Evolutionary conservation across 2,113 vertebrate genomes (phyloP), one percentile per base, ranked within the genome.

Genomic region (Chrysochloris asiatica): DNA sequence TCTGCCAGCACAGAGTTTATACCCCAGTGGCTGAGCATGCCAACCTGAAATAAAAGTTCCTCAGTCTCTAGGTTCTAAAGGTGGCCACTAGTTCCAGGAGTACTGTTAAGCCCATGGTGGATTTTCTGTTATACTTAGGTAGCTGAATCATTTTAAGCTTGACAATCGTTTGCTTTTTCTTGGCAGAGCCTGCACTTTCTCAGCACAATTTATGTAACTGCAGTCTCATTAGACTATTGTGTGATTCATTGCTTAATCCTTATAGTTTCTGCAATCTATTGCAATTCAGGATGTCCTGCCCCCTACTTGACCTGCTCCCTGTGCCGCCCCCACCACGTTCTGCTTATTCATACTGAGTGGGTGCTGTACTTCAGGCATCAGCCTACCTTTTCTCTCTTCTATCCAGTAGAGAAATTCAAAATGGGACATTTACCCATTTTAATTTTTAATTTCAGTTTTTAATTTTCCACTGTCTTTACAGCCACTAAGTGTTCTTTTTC

Each of bases 171-270:
- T 93, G 92, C 86, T 89, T 94, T 94, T 85, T 79, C 96, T 91
- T 95, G 95, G 95, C 94, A 91, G 86, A 94, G 89, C 69, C 81
- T 61, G 72, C 10, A 63, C 92, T 93, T 86, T 84, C 88, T 96
- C 94, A 95, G 96, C 96, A 82, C 86, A 92, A 80, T 92, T 95
- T 95, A 90, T 80, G 48, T 90, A 95, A 91, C 59, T 84, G 83
- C 92, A 94, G 72, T 90, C 92, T 95, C 94, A 92, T 95, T 95
- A 96, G 93, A 88, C 88, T 80, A 76, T n/a, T 69, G 87, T 86
- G 89, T 95, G 94, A 94, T 90, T 93, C 92, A 91, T 88, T 82
- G 84, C 91, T 76, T 91, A 83, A 89, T 71, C 63, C 93, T 78
- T 91, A 83, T 47, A 83, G 88, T 94, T 95, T 94, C 83, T 94